Evolutionary conservation across 2,797 vertebrate species (phyloP).

Genomic region (Acropternis orthonyx): DNA sequence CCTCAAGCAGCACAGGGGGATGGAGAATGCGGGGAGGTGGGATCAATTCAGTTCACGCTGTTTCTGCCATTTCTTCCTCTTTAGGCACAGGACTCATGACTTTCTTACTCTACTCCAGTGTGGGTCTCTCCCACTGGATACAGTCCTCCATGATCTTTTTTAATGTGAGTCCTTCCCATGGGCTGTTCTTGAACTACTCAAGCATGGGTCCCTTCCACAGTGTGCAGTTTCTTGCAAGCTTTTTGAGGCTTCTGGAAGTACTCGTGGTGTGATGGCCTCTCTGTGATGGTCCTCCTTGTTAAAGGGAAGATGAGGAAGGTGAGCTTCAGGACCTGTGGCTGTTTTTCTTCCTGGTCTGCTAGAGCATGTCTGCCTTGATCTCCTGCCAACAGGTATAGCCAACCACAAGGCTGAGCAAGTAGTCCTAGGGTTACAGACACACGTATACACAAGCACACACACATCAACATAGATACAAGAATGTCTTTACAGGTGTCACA

Average conservation of each 20-base stretch:
- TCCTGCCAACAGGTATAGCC: too few species aligned
- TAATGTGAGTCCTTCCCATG: rapidly evolving
- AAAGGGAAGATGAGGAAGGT: not conserved
- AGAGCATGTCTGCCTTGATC: not conserved
- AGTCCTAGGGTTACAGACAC: not conserved
- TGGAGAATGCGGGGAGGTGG: not conserved
- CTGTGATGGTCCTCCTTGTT: rapidly evolving
- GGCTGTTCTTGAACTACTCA: not conserved
- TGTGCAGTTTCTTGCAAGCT: not conserved
- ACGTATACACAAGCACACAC: too few species aligned
- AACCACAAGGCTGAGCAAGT: not conserved
- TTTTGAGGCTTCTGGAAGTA: not conserved
- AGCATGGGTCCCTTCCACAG: not conserved
- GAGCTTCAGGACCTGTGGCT: not conserved
- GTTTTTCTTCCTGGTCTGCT: not conserved
- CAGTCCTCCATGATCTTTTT: not conserved
- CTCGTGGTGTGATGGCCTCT: too few species aligned
- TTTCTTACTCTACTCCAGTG: not conserved
- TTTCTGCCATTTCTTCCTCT: not conserved
- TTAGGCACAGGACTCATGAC: not conserved
- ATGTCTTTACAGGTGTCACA: not conserved
- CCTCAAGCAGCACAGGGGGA: not conserved
- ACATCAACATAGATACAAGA: not conserved
- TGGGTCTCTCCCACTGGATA: not conserved
- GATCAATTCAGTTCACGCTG: not conserved